These are phyloP conservation scores for Semotilus atromaculatus DNA, from an alignment of 2,797 vertebrate species.

Conservation along the genomic window DNA sequence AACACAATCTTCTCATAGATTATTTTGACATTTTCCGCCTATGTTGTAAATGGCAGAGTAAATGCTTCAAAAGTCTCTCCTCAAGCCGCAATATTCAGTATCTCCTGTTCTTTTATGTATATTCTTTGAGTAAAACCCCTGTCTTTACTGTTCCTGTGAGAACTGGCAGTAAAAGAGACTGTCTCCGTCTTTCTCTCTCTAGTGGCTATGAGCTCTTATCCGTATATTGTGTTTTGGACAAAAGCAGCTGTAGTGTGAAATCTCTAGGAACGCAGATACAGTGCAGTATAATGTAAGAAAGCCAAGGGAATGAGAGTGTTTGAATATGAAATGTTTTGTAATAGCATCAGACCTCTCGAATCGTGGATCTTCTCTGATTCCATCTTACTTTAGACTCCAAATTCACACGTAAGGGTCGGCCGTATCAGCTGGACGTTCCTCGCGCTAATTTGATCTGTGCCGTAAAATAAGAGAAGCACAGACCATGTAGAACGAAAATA, in stretches of 20 bases:
- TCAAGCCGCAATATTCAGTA: background rate
- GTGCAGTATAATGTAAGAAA: conserved; percentile 19
- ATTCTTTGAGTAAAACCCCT: conserved; percentile 10
- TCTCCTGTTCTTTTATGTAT: conserved; percentile 20
- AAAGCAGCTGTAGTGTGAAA: conserved; percentile 43
- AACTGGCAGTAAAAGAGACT: background rate
- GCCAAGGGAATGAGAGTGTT: background rate
- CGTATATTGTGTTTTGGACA: conserved; percentile 33
- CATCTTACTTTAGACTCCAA: background rate
- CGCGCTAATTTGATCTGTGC: background rate
- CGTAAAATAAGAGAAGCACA: background rate
- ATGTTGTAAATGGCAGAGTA: conserved; percentile 1
- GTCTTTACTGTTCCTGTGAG: conserved; percentile 19
- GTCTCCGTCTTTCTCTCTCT: conserved; percentile 27
- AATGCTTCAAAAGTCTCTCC: background rate
- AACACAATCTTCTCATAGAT: background rate
- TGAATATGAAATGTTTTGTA: background rate
- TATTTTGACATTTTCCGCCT: background rate
- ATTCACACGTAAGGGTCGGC: background rate
- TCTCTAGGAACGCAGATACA: conserved; percentile 36
- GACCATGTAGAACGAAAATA: conserved; percentile 4
- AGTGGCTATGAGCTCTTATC: conserved; percentile 13
- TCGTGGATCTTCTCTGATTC: background rate
- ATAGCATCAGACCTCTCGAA: background rate
- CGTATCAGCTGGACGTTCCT: background rate